Conservation (phyloP, 2,113 vertebrate genomes). For the Chrysochloris asiatica region DNA sequence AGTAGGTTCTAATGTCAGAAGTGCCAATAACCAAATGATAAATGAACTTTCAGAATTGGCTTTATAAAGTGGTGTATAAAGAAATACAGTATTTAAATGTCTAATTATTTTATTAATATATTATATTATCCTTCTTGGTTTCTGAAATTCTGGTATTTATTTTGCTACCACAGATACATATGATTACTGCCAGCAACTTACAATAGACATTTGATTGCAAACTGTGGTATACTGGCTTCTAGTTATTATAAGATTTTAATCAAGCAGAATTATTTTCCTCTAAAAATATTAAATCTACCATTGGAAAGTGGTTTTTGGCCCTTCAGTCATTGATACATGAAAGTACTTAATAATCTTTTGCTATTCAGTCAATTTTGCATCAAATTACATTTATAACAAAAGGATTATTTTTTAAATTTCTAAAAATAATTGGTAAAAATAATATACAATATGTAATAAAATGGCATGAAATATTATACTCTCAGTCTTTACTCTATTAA, state of each 20-base stretch:
- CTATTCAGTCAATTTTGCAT: neutral
- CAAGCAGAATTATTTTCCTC: neutral
- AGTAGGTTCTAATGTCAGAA: neutral
- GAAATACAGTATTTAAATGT: neutral
- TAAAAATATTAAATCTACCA: neutral
- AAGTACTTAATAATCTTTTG: neutral
- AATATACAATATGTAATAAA: neutral
- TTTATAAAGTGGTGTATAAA: neutral
- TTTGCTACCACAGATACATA: neutral
- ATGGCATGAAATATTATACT: neutral
- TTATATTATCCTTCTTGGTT: neutral
- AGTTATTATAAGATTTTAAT: neutral
- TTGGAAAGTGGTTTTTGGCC: neutral
- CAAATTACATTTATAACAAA: neutral
- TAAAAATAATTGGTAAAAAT: neutral
- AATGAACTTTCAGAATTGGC: neutral
- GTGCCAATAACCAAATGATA: neutral
- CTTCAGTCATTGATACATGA: neutral
- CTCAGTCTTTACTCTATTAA: neutral
- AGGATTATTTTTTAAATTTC: neutral
- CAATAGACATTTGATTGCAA: neutral
- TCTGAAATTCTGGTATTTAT: neutral
- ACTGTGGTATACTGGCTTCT: neutral
- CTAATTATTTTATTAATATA: neutral
- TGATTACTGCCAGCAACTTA: neutral